Base-by-base conservation (phyloP, 2,113 vertebrate species). In the Sclerurus mexicanus region DNA sequence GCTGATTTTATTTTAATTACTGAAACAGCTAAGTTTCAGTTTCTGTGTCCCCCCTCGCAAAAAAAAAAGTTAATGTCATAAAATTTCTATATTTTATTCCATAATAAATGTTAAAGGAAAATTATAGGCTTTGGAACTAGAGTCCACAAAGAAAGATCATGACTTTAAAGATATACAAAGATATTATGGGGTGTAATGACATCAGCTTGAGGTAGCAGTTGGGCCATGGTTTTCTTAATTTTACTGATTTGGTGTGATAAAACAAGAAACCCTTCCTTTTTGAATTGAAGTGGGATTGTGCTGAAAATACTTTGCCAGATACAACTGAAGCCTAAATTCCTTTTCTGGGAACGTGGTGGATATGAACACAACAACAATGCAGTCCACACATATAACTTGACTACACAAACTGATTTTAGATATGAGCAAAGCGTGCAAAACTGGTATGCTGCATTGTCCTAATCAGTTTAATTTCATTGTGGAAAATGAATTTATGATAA, bases 401-500 rank as follows among this genome's bases (percentile, higher is more conserved):
- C 47, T 28, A 28, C 20, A 56, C 27, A 72, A 67, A 53, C 27
- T 67, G 20, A 56, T 71, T 87, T 90, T 67, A 66, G 39, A 9
- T 39, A 59, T 2, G 21, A 90, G 15, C 25, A 52, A 82, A 95
- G 28, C 63, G 14, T 90, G 69, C 23, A 88, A 90, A 96, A 74
- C 19, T 60, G 4, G 25, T 28, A 30, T 31, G 19, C 62, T 74
- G 30, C 71, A 50, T 71, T 79, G 62, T 86, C 53, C 68, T 84
- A 60, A 92, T 82, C 56, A 87, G 56, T 68, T 92, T 46, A 84
- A 71, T 66, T 95, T 84, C 56, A 53, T n/a, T 30, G 56, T 82
- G 68, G 64, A 92, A 96, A 96, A 89, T 75, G 20, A 74, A 90
- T 90, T 96, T 91, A 95, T 90, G 66, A 89, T 94, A 92, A 93